phyloP scores from a whole-genome alignment of 2,797 vertebrate species.

The Oophaga sylvatica region DNA sequence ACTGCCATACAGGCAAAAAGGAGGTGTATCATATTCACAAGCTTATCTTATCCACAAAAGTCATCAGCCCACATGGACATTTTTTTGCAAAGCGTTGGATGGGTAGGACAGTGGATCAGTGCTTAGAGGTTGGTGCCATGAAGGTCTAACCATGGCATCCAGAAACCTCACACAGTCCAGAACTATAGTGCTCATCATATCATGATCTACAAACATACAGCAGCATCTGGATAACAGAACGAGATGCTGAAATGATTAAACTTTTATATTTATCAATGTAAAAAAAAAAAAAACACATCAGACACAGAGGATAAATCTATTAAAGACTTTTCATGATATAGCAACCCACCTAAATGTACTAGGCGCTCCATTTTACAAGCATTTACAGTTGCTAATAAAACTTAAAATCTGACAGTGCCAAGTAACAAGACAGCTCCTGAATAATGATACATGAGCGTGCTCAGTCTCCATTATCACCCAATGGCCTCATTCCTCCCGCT shows the following conservation, averaged over 20 bases:
- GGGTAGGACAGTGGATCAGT: background rate
- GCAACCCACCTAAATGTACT: background rate
- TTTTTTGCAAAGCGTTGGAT: background rate
- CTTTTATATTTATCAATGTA: background rate
- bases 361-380: background rate
- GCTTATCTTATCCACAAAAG: background rate
- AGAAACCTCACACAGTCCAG: background rate
- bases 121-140: background rate
- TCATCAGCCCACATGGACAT: too few species aligned
- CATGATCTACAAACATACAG: too few species aligned
- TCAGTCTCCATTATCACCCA: conserved; percentile 8
- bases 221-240: background rate
- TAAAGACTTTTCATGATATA: background rate
- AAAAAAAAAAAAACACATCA: background rate
- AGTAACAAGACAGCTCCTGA: background rate
- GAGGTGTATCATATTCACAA: background rate
- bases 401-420: background rate
- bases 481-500: conserved; percentile 11
- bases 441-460: background rate
- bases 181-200: background rate
- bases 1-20: too few species aligned
- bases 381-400: conserved; percentile 1
- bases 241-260: background rate
- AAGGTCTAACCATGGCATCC: background rate
- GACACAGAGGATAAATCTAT: background rate